A percentile compares a stretch with the other conserved stretches of the same genome.
Conservation (phyloP, 2,888 invertebrate species). For the Allolobophora icterica region DNA sequence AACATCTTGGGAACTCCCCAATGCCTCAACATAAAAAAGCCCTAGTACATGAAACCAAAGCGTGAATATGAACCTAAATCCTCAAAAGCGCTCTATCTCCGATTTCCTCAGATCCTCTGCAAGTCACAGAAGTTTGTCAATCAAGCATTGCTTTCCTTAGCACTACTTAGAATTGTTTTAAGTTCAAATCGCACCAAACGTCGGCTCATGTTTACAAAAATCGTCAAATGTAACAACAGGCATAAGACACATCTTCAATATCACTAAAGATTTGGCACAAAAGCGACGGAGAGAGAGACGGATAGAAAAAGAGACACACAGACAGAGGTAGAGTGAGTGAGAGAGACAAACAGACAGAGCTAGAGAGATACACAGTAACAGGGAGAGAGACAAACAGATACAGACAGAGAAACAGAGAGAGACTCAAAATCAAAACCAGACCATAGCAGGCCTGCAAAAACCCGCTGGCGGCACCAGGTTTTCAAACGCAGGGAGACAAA, state of each 20-base stretch:
- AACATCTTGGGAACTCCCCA: no score
- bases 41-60: no score
- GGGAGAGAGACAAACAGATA: background rate
- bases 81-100: no score
- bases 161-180: background rate
- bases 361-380: background rate
- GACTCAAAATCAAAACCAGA: background rate
- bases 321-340: background rate
- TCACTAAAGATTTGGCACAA: background rate
- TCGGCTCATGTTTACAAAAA: background rate
- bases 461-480: background rate
- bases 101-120: no score
- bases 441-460: background rate
- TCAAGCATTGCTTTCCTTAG: background rate
- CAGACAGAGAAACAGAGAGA: background rate
- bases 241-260: background rate
- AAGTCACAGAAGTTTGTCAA: no score
- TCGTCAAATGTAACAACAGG: background rate
- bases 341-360: background rate
- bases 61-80: no score
- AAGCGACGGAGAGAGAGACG: background rate
- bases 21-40: no score
- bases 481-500: no score
- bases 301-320: no score
- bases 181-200: background rate